phyloP scores from a whole-genome alignment of 1,140 invertebrate species.

The Ptiloglossa arizonensis region DNA sequence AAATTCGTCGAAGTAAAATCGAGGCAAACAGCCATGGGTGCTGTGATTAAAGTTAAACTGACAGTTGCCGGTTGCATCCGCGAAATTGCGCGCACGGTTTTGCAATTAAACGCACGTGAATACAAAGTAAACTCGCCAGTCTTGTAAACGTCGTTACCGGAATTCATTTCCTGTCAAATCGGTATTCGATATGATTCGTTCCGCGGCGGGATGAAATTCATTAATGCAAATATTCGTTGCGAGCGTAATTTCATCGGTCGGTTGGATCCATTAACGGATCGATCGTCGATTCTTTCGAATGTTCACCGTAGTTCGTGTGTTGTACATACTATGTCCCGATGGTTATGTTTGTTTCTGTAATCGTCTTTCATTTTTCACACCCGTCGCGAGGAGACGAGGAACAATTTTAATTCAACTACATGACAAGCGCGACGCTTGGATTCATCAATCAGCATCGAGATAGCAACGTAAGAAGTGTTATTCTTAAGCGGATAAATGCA shows the following conservation, averaged over 20 bases:
- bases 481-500: too few relatives aligned
- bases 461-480: too few relatives aligned
- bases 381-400: too few relatives aligned
- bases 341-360: too few relatives aligned
- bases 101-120: conserved; percentile 40
- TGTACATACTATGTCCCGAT: too few relatives aligned
- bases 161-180: conserved; percentile 35
- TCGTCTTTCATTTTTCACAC: too few relatives aligned
- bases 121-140: conserved; percentile 33
- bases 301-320: not conserved
- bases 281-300: not conserved
- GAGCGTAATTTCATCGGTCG: conserved; percentile 10
- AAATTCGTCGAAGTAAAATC: not conserved
- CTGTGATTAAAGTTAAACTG: conserved; percentile 17
- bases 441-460: too few relatives aligned
- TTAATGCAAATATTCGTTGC: conserved; percentile 19
- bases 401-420: too few relatives aligned
- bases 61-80: not conserved
- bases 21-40: not conserved
- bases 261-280: conserved; percentile 22
- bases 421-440: too few relatives aligned
- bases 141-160: conserved; percentile 40
- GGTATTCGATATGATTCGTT: conserved; percentile 27
- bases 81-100: conserved; percentile 24
- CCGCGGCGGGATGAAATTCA: conserved; percentile 4